These are phyloP conservation scores for Pteropus alecto DNA, from an alignment of 2,113 vertebrate genomes.

Conservation along the genomic window DNA sequence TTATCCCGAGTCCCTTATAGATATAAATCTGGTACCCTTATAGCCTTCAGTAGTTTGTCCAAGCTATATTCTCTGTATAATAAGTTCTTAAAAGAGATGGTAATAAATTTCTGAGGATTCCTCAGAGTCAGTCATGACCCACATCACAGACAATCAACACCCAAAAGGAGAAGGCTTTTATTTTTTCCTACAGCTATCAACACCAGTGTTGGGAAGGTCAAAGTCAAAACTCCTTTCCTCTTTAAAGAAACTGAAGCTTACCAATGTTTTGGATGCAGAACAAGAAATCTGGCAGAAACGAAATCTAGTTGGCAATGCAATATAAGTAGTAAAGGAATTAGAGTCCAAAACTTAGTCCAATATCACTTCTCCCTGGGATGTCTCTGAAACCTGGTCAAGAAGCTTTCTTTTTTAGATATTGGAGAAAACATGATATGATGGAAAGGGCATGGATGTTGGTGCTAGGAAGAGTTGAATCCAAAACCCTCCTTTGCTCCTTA, in stretches of 20 bases:
- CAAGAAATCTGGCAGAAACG: neutral
- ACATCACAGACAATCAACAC: neutral
- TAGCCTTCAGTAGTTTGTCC: neutral
- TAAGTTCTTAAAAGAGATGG: neutral
- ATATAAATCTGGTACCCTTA: neutral
- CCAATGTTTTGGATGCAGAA: neutral
- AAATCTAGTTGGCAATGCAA: neutral
- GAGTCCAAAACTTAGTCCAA: neutral
- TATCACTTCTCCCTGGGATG: neutral
- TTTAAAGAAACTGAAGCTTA: slow-evolving; percentile 30
- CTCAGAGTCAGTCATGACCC: neutral
- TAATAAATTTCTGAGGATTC: slow-evolving; percentile 17
- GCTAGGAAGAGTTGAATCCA: neutral
- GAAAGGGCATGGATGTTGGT: neutral
- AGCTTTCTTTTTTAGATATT: neutral
- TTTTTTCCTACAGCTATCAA: neutral
- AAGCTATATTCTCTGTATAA: neutral
- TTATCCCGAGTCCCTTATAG: neutral
- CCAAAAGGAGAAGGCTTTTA: neutral
- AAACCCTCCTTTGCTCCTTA: neutral
- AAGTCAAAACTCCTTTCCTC: neutral
- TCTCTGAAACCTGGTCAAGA: slow-evolving; percentile 34
- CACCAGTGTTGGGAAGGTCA: neutral
- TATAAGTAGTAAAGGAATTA: neutral
- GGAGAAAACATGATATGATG: neutral